Conservation (phyloP, 2,888 invertebrate genomes). For the Alviniconcha strummeri region DNA sequence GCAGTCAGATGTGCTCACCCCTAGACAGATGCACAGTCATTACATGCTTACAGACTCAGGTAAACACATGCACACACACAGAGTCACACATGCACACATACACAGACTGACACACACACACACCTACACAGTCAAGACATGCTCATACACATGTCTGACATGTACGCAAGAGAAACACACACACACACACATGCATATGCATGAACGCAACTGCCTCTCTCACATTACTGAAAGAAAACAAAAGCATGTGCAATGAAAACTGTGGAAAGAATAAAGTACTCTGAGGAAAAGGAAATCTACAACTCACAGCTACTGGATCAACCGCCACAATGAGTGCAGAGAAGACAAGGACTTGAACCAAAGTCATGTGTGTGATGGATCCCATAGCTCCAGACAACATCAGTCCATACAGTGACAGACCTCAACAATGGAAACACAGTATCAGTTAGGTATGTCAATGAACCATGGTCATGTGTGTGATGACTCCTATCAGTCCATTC, state of each 20-base stretch:
- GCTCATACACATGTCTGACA: too few relatives aligned
- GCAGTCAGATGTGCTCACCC: not conserved
- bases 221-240: not conserved
- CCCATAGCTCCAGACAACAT: conserved; percentile 53
- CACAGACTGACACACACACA: not conserved
- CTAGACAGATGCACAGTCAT: too few relatives aligned
- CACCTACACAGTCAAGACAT: conserved; percentile 70
- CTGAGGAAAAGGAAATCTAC: conserved; percentile 1
- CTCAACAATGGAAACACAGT: not conserved
- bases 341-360: conserved; percentile 74
- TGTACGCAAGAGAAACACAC: not conserved
- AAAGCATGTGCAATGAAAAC: conserved; percentile 70
- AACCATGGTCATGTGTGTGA: conserved; percentile 41
- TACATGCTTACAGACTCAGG: not conserved
- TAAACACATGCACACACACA: not conserved
- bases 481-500: conserved; percentile 55
- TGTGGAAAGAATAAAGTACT: conserved; percentile 55
- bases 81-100: not conserved
- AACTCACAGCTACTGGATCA: conserved; percentile 78
- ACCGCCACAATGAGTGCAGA: conserved; percentile 77
- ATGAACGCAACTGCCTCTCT: conserved; percentile 68
- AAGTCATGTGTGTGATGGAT: too few relatives aligned
- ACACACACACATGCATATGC: conserved; percentile 47
- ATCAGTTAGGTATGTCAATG: too few relatives aligned
- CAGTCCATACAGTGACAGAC: too few relatives aligned